Percentiles rank a stretch among this genome's conserved stretches.
Conservation (phyloP, 64 coral and sea anemone genomes). For the Actinia equina region DNA sequence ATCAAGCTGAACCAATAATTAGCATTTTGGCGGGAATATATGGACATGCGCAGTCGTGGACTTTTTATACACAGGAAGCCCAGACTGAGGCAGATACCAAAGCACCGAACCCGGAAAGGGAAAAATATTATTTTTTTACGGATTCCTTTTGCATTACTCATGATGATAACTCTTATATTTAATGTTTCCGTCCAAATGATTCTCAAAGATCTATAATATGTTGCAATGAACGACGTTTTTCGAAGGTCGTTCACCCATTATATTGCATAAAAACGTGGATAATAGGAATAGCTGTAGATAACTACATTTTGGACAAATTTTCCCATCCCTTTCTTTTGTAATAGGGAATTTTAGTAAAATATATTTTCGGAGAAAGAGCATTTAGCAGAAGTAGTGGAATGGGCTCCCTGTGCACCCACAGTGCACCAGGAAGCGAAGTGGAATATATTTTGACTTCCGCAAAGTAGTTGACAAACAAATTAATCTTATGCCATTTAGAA, state of each 20-base stretch:
- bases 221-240: too few relatives aligned
- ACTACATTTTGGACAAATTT: background rate
- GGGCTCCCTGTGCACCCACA: background rate
- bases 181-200: background rate
- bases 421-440: background rate
- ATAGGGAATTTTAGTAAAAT: background rate
- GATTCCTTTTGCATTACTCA: background rate
- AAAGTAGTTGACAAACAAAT: background rate
- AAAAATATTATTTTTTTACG: background rate
- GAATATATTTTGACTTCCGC: background rate
- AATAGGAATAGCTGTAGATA: too few relatives aligned
- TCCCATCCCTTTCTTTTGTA: background rate
- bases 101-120: background rate
- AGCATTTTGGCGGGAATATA: conserved; percentile 70
- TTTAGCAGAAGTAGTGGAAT: background rate
- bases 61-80: background rate
- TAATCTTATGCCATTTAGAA: background rate
- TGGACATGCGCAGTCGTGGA: conserved; percentile 55
- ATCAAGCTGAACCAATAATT: background rate
- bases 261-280: too few relatives aligned
- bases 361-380: background rate
- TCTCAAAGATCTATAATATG: too few relatives aligned
- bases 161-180: background rate
- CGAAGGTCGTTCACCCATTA: too few relatives aligned
- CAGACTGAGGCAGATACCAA: background rate